Base-by-base conservation (phyloP, 2,888 invertebrate species). In the Epicampocera succincta region DNA sequence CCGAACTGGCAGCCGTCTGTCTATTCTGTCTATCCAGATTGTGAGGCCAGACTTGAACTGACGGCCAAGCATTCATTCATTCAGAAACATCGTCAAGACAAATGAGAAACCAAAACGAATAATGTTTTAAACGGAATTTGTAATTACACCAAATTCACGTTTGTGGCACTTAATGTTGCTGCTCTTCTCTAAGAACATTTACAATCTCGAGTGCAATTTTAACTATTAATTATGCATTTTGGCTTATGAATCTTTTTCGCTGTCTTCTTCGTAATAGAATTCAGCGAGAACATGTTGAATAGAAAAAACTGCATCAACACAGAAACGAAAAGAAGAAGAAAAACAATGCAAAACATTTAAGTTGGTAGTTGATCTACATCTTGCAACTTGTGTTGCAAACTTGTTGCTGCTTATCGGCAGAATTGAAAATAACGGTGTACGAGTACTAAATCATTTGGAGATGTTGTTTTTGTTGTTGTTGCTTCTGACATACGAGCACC, bases 221-320 rank as follows among this genome's bases (percentile, higher is more conserved):
- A 74, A 78, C 82, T 78, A 82, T 78, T 82, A 82, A 78, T 82
- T 78, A 82, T 82, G 78, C 82, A 82, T 82, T 82, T 82, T 78
- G 44, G 40, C 61, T 82, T 78, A 82, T 74, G 71, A 60, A 66
- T 82, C 29, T 68, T 66, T 61, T 72, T 15, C 46, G 2, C 4
- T 60, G 3, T 6, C 1, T 38, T 4, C 38, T 52, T 38, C 6
- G 19, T 40, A 61, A 66, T 44, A 40, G 19, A 58, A 46, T 66
- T 60, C 38, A 25, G 25, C 8, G 19, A 46, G 19, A 73, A 72
- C n/a, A 54, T 54, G 61, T 33, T 60, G 72, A 46, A 44, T 48
- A 38, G 29, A 11, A 48, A 46, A 56, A 50, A 58, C 44, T 42
- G 50, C 65, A 48, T n/a, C n/a, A 40, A 5, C n/a, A 40, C 12